Percentiles rank a stretch among this genome's conserved stretches.
Evolutionary conservation across 1,140 invertebrate genomes (phyloP).

Genomic region (Drosophila lacertosa): DNA sequence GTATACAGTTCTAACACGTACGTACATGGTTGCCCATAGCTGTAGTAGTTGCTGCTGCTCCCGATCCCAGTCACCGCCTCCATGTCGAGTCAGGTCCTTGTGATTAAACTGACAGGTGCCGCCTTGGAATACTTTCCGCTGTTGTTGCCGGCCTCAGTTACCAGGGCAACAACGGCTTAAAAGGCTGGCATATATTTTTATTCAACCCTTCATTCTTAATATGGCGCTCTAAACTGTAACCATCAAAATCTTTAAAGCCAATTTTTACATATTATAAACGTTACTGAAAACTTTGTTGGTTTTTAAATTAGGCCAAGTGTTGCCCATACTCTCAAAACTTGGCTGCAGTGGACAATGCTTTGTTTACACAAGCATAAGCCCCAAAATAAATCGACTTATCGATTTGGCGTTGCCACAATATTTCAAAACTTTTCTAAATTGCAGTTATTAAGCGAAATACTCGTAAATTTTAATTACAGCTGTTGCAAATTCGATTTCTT

Average conservation of each 20-base stretch:
- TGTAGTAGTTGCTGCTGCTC: conserved; percentile 7
- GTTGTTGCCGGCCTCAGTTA: conserved; percentile 1
- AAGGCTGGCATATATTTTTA: neutral
- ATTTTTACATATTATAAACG: too few species aligned
- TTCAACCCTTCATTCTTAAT: neutral
- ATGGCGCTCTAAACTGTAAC: too few species aligned
- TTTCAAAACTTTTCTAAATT: too few species aligned
- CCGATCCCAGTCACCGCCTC: neutral
- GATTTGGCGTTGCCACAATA: neutral
- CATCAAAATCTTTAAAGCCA: too few species aligned
- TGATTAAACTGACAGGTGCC: neutral
- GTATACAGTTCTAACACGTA: neutral
- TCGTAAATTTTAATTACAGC: too few species aligned
- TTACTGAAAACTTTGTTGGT: too few species aligned
- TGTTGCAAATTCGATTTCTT: too few species aligned
- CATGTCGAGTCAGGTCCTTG: neutral
- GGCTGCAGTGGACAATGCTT: neutral
- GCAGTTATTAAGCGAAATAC: too few species aligned
- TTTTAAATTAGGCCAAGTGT: too few species aligned
- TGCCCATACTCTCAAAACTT: too few species aligned
- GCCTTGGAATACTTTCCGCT: neutral
- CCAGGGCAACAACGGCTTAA: conserved; percentile 5
- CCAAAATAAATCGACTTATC: neutral
- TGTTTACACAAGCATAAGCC: too few species aligned
- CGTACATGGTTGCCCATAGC: conserved; percentile 18